phyloP scores from a whole-genome alignment of 2,888 invertebrate genomes.

The Pachliopta kotzebuea region DNA sequence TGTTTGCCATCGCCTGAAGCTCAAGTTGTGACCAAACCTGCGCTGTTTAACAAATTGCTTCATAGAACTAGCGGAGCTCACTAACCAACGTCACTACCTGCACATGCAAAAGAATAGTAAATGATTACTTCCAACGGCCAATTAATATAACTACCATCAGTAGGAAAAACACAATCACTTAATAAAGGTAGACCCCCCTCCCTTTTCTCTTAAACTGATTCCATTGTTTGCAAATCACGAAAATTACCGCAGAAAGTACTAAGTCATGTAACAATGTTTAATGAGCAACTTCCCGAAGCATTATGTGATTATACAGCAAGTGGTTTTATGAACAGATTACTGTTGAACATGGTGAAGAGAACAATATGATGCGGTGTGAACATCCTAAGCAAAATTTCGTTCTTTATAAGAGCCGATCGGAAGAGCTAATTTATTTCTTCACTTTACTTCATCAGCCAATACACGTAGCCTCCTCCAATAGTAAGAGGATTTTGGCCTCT shows the following conservation, averaged over 20 bases:
- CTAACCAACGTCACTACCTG: background rate
- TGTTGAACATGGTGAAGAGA: background rate
- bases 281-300: background rate
- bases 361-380: background rate
- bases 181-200: conserved; percentile 3
- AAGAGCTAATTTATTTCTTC: too few species aligned
- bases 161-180: conserved; percentile 19
- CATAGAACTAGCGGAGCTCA: background rate
- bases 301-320: background rate
- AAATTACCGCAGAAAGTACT: background rate
- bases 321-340: background rate
- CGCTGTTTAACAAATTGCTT: too few species aligned
- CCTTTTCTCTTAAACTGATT: background rate
- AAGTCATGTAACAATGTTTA: conserved; percentile 1
- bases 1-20: too few species aligned
- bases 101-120: conserved; percentile 20
- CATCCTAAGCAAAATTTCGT: background rate
- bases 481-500: too few species aligned
- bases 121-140: conserved; percentile 24
- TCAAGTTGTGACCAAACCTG: too few species aligned
- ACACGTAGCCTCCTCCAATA: too few species aligned
- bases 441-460: too few species aligned
- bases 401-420: background rate
- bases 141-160: conserved; percentile 21
- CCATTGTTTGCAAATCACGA: background rate